Percentiles rank a stretch among this genome's conserved stretches.
Evolutionary conservation across 2,888 invertebrate species (phyloP).

Genomic region (Euclidia mi): DNA sequence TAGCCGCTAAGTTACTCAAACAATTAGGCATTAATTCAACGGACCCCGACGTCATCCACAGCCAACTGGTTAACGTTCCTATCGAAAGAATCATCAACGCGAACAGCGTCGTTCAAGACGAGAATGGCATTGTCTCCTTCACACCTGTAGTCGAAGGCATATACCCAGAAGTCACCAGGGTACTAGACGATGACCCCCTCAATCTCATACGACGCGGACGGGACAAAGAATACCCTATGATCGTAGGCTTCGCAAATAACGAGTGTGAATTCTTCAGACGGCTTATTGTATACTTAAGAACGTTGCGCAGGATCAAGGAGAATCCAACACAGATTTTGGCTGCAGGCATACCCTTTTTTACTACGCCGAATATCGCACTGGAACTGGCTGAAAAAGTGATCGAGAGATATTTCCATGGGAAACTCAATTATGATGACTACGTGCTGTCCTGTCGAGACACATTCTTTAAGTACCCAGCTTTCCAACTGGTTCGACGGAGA

Average conservation of each 20-base stretch:
- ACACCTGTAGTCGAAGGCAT: conserved; percentile 54
- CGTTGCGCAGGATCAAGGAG: conserved; percentile 28
- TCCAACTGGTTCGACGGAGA: conserved; percentile 55
- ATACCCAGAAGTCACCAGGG: conserved; percentile 45
- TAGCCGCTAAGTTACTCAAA: conserved; percentile 58
- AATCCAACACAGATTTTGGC: conserved; percentile 62
- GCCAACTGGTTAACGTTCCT: conserved; percentile 46
- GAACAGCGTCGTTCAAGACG: conserved; percentile 41
- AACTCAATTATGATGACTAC: conserved; percentile 37
- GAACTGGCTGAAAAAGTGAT: conserved; percentile 41
- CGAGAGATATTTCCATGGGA: conserved; percentile 45
- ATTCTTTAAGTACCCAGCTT: conserved; percentile 53
- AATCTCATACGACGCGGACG: conserved; percentile 54
- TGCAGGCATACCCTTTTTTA: conserved; percentile 37
- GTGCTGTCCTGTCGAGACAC: conserved; percentile 41
- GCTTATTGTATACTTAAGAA: conserved; percentile 22
- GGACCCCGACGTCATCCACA: conserved; percentile 51
- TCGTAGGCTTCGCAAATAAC: conserved; percentile 49
- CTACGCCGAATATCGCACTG: conserved; percentile 30
- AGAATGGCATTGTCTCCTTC: conserved; percentile 49
- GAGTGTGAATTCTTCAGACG: conserved; percentile 44
- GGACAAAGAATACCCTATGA: conserved; percentile 55
- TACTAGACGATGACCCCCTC: conserved; percentile 61
- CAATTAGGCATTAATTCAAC: conserved; percentile 73
- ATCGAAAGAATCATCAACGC: conserved; percentile 63